A percentile compares a stretch with the other conserved stretches of the same genome.
These are phyloP conservation scores for Ricordea florida DNA, from an alignment of 92 coral and sea anemone genomes.

Conservation along the genomic window DNA sequence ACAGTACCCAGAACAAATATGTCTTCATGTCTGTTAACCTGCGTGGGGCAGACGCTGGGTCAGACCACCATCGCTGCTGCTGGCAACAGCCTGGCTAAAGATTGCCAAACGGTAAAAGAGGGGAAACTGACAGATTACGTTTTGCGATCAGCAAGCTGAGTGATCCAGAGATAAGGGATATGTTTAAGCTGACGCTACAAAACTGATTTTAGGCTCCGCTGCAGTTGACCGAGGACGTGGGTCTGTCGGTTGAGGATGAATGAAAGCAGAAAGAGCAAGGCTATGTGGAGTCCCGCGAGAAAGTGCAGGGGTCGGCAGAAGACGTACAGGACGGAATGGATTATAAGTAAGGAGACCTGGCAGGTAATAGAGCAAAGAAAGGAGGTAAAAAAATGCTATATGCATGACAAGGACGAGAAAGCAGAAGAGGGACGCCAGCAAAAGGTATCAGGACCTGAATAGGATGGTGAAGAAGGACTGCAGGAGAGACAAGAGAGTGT, in stretches of 20 bases:
- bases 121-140: neutral
- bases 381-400: neutral
- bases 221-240: neutral
- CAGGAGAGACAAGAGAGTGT: neutral
- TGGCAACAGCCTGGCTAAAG: neutral
- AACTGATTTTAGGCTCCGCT: too few relatives aligned
- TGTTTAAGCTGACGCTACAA: too few relatives aligned
- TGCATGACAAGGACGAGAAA: neutral
- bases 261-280: constrained; percentile 8
- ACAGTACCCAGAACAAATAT: too few relatives aligned
- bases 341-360: neutral
- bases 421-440: neutral
- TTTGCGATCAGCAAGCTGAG: too few relatives aligned
- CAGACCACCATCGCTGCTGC: constrained; percentile 10
- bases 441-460: neutral
- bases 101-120: neutral
- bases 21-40: too few relatives aligned
- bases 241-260: neutral
- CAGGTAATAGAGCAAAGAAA: constrained; percentile 9
- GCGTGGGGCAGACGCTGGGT: constrained; percentile 16
- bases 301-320: neutral
- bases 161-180: too few relatives aligned
- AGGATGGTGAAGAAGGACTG: neutral
- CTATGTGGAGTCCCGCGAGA: neutral
- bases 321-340: neutral